Evolutionary conservation across 2,113 vertebrate genomes (phyloP), one percentile per base, ranked within the genome.

Genomic region (Cochlearius cochlearius): DNA sequence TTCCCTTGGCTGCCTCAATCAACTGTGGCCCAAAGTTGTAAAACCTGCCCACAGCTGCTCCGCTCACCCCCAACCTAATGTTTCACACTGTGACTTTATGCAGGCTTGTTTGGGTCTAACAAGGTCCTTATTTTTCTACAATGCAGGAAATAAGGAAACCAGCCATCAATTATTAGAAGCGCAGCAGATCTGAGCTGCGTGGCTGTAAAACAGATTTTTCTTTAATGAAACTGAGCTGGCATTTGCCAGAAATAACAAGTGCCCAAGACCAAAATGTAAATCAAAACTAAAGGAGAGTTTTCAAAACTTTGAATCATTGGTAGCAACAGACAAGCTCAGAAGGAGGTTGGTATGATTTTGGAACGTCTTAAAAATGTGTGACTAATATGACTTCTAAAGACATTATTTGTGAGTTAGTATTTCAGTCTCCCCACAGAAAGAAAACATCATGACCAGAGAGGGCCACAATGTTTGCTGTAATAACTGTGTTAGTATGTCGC

Each of bases 291-390:
- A 97, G 97, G 98, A 98, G 98, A 96, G 77, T 92, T 96, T 96
- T 98, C 97, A 98, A 98, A 96, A 94, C 94, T 96, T 88, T 98
- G 96, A 98, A 98, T 98, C 98, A 98, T 96, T 84, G 96, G 96
- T 97, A 98, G 97, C 97, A 95, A 95, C 95, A 95, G 91, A 98
- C 90, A 96, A 96, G 90, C 88, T 96, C 92, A 92, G 93, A 88
- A 97, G 94, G 95, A 96, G 95, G 90, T 97, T 98, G 98, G 96
- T 91, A 98, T 91, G 97, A 98, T 98, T 96, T 97, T 96, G 94
- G 97, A 97, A 98, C 98, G 95, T 98, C 98, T 98, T 98, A 98
- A 98, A 98, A 98, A 98, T 98, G 98, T 98, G 98, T 98, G 98
- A 98, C 98, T 98, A 98, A 99, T 98, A 95, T 92, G 85, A 97